Base-by-base conservation (phyloP, 2,113 vertebrate species). In the Pimephales promelas region DNA sequence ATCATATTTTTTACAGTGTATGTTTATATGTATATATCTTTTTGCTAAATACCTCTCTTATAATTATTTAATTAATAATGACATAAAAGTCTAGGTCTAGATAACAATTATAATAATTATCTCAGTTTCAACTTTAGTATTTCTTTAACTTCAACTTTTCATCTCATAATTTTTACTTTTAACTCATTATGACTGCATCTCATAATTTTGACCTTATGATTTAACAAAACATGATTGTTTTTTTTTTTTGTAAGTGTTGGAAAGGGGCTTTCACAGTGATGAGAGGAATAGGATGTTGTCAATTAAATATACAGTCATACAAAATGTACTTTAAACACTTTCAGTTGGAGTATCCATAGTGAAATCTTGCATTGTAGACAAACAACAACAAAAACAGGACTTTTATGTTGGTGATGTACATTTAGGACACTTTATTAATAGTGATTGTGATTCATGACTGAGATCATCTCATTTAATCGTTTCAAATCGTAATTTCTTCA, bases 381-480 rank as follows among this genome's bases (percentile, higher is more conserved):
- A 66, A 3, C 36, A 40, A 66, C 5, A 20, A 56, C 4, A 24
- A n/a, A 22, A 40, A 68, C 31, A 3, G 26, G 2, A 22, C 3
- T 54, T 75, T 54, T 54, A 57, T 40, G 22, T 56, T 40, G 22
- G 20, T 16, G 22, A 3, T 45, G 54, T 40, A 24, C 34, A 11
- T 40, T 77, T 49, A 49, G 2, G 10, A 6, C 43, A 73, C 6
- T 18, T 28, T n/a, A 18, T 54, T 20, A 20, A 54, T 2, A 54
- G 52, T 54, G 52, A 54, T 28, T 75, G 10, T 75, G 20, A 28
- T 73, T 73, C 43, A 73, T 49, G 71, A 28, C 71, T 73, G 45
- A 11, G 24, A 11, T 74, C 3, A 56, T 75, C 49, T 34, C 10
- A 54, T 74, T 40, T 24, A 59, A 57, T 77, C 7, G 22, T 57